Evolutionary conservation across 30 jellyfish, hydroid and myxozoan species (phyloP), one percentile per base, ranked within the genome.

Genomic region (Catostylus mosaicus): DNA sequence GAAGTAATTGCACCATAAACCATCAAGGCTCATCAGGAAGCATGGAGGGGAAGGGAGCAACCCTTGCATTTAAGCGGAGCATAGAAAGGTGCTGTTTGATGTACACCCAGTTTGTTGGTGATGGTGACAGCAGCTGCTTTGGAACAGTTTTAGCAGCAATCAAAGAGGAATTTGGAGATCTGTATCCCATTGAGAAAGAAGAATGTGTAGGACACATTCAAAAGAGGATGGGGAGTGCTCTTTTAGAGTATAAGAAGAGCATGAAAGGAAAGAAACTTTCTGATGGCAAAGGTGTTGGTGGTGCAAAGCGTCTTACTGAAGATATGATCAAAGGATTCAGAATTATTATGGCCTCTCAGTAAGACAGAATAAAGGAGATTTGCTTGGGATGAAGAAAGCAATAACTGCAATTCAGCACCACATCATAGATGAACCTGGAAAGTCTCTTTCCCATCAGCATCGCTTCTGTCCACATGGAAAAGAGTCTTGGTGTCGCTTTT

Each of bases 71-170:
- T 68, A 46, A 30, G 14, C 27, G 77, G 38, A 54, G 84, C 68
- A 78, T 78, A 7, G 79, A 60, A 57, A 59, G 59, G 62, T 5
- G 80, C 32, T 23, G 66, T 24, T 63, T 78, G 38, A 78, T 22
- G 74, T 78, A 78, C 82, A 35, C 89, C 26, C 52, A 57, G 30
- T 57, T 57, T 24, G 69, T 78, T 35, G 89, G 89, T 31, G 82
- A 78, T 78, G 89, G 89, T 22, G 89, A 78, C 69, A 78, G 81
- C 47, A 43, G 80, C 65, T 78, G 89, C 69, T 78, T 45, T 78
- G 82, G 89, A 32, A 63, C 26, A 4, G 89, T 78, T 78, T 31
- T 50, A 62, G 89, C 20, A n/a, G 89, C 83, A 19, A 43, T 60
- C 30, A 62, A 78, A 26, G 69, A 59, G 20, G 59, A 34, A 33